Conservation (phyloP, 2,113 vertebrate species). For the Beaufortia kweichowensis region DNA sequence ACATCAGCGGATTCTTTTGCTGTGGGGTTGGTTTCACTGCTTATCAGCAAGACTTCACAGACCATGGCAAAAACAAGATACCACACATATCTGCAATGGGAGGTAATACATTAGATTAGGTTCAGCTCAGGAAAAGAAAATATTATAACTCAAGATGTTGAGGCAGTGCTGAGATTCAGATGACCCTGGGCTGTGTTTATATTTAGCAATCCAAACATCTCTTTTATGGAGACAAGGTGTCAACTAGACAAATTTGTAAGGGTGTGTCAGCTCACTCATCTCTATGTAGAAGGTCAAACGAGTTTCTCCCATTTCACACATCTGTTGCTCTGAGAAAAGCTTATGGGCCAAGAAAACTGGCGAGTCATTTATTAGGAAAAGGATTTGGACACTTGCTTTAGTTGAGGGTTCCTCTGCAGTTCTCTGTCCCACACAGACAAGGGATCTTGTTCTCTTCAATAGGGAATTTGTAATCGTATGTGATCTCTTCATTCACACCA, state of each 20-base stretch:
- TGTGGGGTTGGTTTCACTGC: neutral
- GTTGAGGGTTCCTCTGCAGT: constrained; percentile 91
- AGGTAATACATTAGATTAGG: neutral
- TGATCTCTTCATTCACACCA: constrained; percentile 91
- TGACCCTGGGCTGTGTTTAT: neutral
- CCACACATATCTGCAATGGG: constrained; percentile 17
- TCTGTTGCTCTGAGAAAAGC: constrained; percentile 14
- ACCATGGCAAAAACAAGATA: constrained; percentile 2
- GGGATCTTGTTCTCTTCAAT: constrained; percentile 97
- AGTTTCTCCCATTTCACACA: neutral
- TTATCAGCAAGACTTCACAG: neutral
- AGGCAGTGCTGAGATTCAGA: constrained; percentile 12
- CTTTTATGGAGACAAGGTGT: neutral
- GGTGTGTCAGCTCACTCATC: neutral
- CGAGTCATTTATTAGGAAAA: constrained; percentile 3
- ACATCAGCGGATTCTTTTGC: neutral
- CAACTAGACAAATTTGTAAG: neutral
- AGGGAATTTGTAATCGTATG: constrained; percentile 96
- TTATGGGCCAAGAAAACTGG: neutral
- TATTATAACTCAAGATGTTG: neutral
- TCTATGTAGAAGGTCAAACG: neutral
- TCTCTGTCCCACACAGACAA: constrained; percentile 90
- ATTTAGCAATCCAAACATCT: neutral
- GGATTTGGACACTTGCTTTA: constrained; percentile 57
- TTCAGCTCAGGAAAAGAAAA: neutral